These are phyloP conservation scores for Paramuricea clavata DNA, from an alignment of 92 coral and sea anemone genomes.

Conservation along the genomic window DNA sequence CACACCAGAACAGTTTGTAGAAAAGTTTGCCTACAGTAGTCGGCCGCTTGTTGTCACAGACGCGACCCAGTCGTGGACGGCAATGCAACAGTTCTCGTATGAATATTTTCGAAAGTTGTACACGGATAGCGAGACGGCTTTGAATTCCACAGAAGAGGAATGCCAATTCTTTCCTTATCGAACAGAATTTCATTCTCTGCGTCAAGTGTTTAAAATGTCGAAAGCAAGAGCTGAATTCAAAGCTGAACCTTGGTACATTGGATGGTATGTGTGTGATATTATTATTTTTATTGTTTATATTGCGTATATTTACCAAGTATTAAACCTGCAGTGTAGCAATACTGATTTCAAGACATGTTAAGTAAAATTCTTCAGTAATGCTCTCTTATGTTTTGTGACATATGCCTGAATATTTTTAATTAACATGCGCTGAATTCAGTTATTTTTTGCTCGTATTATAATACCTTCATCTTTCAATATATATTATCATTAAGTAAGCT, in stretches of 20 bases:
- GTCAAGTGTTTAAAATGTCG: slow-evolving; percentile 88
- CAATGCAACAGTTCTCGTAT: slow-evolving; percentile 76
- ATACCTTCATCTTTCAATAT: background rate
- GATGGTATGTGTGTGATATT: slow-evolving; percentile 78
- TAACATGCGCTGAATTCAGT: background rate
- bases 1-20: slow-evolving; percentile 74
- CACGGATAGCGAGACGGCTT: slow-evolving; percentile 82
- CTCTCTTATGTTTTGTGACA: slow-evolving; percentile 10
- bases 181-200: slow-evolving; percentile 82
- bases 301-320: too few relatives aligned
- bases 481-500: background rate
- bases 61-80: slow-evolving; percentile 95
- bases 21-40: slow-evolving; percentile 89
- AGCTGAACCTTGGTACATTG: slow-evolving; percentile 96
- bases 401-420: background rate
- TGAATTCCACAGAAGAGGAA: slow-evolving; percentile 85
- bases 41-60: slow-evolving; percentile 94
- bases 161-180: slow-evolving; percentile 98
- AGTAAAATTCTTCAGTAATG: background rate
- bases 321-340: too few relatives aligned
- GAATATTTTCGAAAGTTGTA: slow-evolving; percentile 81
- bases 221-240: slow-evolving; percentile 85
- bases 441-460: background rate
- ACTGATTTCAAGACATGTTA: background rate
- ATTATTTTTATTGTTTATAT: background rate